Conservation (phyloP, 2,888 invertebrate genomes). For the Drosophila austrosaltans region DNA sequence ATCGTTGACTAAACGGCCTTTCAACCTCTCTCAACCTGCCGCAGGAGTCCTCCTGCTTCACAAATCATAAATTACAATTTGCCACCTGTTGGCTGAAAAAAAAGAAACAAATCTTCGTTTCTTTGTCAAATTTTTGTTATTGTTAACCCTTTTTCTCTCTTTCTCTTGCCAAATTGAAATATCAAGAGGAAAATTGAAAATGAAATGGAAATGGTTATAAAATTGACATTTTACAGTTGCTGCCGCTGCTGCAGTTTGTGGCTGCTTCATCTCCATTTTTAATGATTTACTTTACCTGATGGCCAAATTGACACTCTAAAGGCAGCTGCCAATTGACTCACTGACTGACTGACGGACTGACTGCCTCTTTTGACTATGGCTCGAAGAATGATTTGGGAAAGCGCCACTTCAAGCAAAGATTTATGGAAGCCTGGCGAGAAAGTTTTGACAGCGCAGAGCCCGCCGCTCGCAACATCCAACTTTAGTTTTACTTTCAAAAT, state of each 20-base stretch:
- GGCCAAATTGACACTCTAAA: conserved; percentile 49
- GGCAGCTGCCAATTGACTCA: conserved; percentile 34
- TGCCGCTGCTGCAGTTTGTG: conserved; percentile 10
- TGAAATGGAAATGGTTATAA: conserved; percentile 23
- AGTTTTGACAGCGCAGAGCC: conserved; percentile 32
- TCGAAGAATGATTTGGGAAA: conserved; percentile 64
- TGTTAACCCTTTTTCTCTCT: neutral
- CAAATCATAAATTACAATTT: conserved; percentile 67
- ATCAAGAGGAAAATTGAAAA: conserved; percentile 43
- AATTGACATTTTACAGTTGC: conserved; percentile 48
- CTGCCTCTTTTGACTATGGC: conserved; percentile 17
- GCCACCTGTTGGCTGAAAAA: conserved; percentile 56
- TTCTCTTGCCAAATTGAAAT: conserved; percentile 63
- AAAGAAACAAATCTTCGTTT: conserved; percentile 2
- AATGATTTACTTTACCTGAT: conserved; percentile 38
- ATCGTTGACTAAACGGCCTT: conserved; percentile 48
- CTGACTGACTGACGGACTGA: neutral
- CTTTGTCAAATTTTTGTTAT: conserved; percentile 2
- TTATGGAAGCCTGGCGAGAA: conserved; percentile 44
- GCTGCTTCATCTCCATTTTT: conserved; percentile 4
- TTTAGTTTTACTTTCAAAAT: conserved; percentile 13
- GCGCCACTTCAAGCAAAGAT: conserved; percentile 34
- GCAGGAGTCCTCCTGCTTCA: conserved; percentile 14
- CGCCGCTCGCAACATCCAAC: neutral
- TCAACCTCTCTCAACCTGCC: conserved; percentile 4